Percentiles rank a stretch among this genome's conserved stretches.
phyloP scores from a whole-genome alignment of 64 coral and sea anemone species.

The Actinia tenebrosa region DNA sequence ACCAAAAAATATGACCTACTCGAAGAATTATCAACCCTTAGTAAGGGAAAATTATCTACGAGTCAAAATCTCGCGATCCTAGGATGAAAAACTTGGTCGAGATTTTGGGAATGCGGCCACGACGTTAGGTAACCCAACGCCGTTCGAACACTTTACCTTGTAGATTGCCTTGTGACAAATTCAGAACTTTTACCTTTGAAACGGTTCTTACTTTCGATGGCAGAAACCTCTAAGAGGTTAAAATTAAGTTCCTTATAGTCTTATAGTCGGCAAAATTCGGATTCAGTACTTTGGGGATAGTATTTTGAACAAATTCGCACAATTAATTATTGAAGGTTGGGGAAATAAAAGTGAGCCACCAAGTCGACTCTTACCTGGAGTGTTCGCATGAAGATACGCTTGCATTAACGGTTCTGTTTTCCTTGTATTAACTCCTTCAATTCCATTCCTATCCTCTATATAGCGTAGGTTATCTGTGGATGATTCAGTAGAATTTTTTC shows the following conservation, averaged over 20 bases:
- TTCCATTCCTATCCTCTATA: not conserved
- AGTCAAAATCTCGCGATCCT: not conserved
- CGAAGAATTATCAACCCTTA: not conserved
- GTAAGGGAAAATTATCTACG: not conserved
- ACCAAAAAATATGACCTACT: not conserved
- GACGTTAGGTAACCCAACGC: not conserved
- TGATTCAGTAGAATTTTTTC: conserved; percentile 12
- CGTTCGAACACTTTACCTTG: not conserved
- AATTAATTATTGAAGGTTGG: conserved; percentile 19
- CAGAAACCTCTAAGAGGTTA: not conserved
- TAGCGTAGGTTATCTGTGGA: not conserved
- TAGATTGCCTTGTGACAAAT: not conserved
- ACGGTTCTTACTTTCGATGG: not conserved
- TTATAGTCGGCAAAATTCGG: conserved; percentile 20
- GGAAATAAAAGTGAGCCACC: conserved; percentile 4
- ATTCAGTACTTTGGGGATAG: conserved; percentile 20
- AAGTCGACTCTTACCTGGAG: not conserved
- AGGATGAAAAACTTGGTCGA: not conserved
- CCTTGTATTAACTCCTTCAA: not conserved
- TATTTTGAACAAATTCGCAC: conserved; percentile 7
- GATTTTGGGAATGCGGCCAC: conserved; percentile 18
- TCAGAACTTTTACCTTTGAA: conserved; percentile 12
- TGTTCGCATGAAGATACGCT: not conserved
- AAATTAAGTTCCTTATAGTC: not conserved
- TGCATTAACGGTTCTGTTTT: not conserved